phyloP scores from a whole-genome alignment of 2,113 vertebrate species.

The Cebus imitator region DNA sequence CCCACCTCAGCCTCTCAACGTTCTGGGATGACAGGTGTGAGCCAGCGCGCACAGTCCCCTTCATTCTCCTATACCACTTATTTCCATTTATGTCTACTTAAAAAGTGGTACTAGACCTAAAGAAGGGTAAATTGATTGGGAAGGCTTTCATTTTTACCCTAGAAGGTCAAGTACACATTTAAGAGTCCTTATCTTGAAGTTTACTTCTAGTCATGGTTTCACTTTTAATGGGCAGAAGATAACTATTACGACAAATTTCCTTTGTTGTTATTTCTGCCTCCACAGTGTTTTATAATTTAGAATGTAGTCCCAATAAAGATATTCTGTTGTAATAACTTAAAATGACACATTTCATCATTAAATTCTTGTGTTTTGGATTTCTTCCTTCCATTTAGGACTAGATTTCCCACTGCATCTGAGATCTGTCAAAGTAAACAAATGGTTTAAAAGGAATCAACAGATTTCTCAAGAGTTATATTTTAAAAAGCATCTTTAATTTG shows the following conservation, averaged over 20 bases:
- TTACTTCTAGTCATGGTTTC: neutral
- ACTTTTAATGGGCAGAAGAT: neutral
- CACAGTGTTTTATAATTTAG: constrained; percentile 10
- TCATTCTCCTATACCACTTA: neutral
- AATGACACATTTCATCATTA: constrained; percentile 21
- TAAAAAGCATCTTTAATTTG: constrained; percentile 46
- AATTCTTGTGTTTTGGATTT: constrained; percentile 9
- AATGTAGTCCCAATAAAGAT: neutral
- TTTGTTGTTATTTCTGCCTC: neutral
- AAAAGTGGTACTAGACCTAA: neutral
- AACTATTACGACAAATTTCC: neutral
- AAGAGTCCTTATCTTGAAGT: neutral
- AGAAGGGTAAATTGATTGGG: neutral
- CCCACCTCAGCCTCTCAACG: too few species aligned
- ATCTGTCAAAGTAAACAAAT: neutral
- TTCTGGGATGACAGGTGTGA: too few species aligned
- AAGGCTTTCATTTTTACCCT: neutral
- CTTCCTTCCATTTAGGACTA: neutral
- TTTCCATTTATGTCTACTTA: neutral
- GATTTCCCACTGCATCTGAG: neutral
- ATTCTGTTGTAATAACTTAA: constrained; percentile 26
- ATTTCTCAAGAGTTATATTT: constrained; percentile 24
- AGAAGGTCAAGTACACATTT: neutral
- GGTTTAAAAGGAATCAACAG: neutral
- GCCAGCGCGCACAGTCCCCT: neutral